phyloP scores from a whole-genome alignment of 2,797 vertebrate species.

The Neosilurus hyrtlii region DNA sequence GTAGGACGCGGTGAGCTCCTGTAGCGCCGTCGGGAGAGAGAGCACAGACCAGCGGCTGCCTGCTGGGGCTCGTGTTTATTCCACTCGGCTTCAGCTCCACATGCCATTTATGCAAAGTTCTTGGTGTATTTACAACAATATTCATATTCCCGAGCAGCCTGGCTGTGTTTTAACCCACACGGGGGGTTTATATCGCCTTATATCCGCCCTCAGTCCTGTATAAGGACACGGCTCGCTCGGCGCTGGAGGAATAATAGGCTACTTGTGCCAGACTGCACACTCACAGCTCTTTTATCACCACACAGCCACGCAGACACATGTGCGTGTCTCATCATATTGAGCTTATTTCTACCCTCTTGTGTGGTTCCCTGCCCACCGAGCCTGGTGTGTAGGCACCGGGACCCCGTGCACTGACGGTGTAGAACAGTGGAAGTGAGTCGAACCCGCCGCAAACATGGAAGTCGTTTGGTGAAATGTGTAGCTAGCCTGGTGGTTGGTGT shows the following conservation, averaged over 20 bases:
- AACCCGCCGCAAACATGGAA: neutral
- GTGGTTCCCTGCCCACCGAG: neutral
- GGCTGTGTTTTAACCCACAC: neutral
- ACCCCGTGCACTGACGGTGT: neutral
- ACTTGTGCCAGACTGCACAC: conserved; percentile 40
- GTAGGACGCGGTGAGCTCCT: neutral
- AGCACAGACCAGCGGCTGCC: neutral
- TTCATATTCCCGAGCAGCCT: too few species aligned
- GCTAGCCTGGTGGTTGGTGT: too few species aligned
- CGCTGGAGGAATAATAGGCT: conserved; percentile 45
- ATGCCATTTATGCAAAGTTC: neutral
- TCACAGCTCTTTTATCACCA: neutral
- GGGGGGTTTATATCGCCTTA: neutral
- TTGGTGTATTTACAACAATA: neutral
- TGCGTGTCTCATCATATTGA: neutral
- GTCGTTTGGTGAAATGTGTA: neutral
- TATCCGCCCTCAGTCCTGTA: neutral
- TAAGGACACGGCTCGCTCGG: conserved; percentile 1
- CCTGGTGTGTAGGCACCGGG: neutral
- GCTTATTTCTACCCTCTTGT: neutral
- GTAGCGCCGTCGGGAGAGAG: neutral
- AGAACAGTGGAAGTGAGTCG: neutral
- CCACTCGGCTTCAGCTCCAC: neutral
- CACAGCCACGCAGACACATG: neutral
- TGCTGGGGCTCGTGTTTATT: neutral